Percentiles rank a stretch among this genome's conserved stretches.
Conservation (phyloP, 2,888 invertebrate genomes). For the Anthoptus insignis region DNA sequence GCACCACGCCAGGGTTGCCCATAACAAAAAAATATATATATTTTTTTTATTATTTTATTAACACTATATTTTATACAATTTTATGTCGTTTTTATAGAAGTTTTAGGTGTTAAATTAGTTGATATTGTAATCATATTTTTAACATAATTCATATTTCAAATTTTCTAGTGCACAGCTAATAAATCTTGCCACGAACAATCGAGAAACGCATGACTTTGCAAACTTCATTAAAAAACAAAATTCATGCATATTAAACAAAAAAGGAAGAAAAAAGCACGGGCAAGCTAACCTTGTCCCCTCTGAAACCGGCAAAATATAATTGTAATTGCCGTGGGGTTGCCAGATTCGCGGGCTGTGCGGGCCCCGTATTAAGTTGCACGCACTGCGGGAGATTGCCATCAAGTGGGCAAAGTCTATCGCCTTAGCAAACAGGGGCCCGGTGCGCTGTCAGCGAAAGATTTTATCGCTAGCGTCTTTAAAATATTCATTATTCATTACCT, state of each 20-base stretch:
- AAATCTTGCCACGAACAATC: constrained; percentile 3
- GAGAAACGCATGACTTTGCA: constrained; percentile 4
- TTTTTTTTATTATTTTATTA: no score
- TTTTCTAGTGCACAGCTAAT: no score
- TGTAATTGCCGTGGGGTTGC: constrained; percentile 45
- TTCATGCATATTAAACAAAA: constrained; percentile 25
- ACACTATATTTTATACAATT: no score
- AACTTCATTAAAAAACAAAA: constrained; percentile 33
- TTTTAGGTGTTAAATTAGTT: no score
- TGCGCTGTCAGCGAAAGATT: constrained; percentile 66
- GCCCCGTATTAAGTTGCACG: constrained; percentile 48
- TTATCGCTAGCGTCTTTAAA: constrained; percentile 69
- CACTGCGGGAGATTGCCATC: constrained; percentile 66
- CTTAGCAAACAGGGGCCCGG: constrained; percentile 59
- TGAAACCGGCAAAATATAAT: constrained; percentile 32
- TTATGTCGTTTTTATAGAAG: no score
- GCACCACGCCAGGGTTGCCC: constrained; percentile 53
- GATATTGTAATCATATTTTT: no score
- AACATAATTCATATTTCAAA: no score
- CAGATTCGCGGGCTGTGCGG: constrained; percentile 56
- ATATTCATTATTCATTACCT: constrained; percentile 80
- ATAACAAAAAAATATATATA: no score
- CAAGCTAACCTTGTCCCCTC: constrained; percentile 33
- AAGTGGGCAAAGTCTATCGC: constrained; percentile 62
- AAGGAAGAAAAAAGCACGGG: constrained; percentile 15